These are phyloP conservation scores for Ophioninae sp. DNA, from an alignment of 2,888 invertebrate genomes.

Conservation along the genomic window DNA sequence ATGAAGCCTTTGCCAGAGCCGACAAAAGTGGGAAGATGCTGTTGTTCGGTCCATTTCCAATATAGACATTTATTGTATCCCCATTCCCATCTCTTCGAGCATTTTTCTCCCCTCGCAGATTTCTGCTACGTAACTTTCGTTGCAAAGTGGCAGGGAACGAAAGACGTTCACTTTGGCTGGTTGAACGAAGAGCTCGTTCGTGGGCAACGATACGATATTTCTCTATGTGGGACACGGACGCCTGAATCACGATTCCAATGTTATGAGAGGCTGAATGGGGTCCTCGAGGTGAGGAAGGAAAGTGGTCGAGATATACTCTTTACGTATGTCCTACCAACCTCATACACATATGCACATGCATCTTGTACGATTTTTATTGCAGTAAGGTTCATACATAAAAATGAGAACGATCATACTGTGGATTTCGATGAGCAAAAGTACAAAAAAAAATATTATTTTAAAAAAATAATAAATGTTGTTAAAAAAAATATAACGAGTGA, in stretches of 20 bases:
- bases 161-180: slow-evolving; percentile 61
- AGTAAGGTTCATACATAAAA: neutral
- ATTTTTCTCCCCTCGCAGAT: slow-evolving; percentile 49
- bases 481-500: too few species aligned
- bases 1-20: too few species aligned
- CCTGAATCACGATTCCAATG: slow-evolving; percentile 73
- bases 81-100: slow-evolving; percentile 17
- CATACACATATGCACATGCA: slow-evolving; percentile 1
- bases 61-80: neutral
- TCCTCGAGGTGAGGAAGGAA: slow-evolving; percentile 66
- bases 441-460: neutral
- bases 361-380: neutral
- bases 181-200: slow-evolving; percentile 36
- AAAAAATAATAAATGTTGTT: too few species aligned
- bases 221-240: slow-evolving; percentile 74
- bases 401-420: slow-evolving; percentile 10
- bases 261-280: slow-evolving; percentile 70
- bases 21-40: too few species aligned
- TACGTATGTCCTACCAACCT: neutral
- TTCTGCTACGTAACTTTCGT: slow-evolving; percentile 55
- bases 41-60: neutral
- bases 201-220: slow-evolving; percentile 50
- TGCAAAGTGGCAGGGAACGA: slow-evolving; percentile 27
- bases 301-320: slow-evolving; percentile 59
- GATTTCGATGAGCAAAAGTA: neutral